Conservation (phyloP, 1,140 invertebrate genomes). For the Metaphire vulgaris region DNA sequence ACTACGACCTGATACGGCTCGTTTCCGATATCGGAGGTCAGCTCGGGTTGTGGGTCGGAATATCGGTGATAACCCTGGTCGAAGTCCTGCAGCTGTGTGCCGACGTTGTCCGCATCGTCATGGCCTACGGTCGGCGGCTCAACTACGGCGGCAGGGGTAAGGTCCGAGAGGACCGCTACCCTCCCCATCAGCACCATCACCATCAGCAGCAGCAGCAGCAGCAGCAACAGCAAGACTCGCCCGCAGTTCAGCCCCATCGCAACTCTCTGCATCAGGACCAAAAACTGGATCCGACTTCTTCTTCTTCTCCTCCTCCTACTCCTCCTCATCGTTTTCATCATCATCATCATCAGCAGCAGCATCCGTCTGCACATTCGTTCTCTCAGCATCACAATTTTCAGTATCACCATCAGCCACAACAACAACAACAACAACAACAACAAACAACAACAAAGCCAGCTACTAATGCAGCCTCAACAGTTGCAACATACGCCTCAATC, state of each 20-base stretch:
- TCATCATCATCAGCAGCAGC: background rate
- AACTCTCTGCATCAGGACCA: too few species aligned
- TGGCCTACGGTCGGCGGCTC: background rate
- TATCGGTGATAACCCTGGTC: conserved; percentile 30
- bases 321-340: too few species aligned
- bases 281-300: too few species aligned
- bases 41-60: conserved; percentile 30
- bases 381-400: background rate
- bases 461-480: background rate
- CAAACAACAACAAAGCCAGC: background rate
- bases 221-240: background rate
- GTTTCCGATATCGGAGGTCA: conserved; percentile 31
- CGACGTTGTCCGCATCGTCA: conserved; percentile 5
- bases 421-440: too few species aligned
- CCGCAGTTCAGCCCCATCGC: background rate
- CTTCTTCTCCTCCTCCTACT: too few species aligned
- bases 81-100: conserved; percentile 26
- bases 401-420: too few species aligned
- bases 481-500: background rate
- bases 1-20: conserved; percentile 26
- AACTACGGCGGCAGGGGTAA: background rate
- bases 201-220: background rate
- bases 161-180: background rate
- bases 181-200: too few species aligned
- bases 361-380: background rate